Conservation (phyloP, 2,888 invertebrate genomes). For the Bellardia bayeri region DNA sequence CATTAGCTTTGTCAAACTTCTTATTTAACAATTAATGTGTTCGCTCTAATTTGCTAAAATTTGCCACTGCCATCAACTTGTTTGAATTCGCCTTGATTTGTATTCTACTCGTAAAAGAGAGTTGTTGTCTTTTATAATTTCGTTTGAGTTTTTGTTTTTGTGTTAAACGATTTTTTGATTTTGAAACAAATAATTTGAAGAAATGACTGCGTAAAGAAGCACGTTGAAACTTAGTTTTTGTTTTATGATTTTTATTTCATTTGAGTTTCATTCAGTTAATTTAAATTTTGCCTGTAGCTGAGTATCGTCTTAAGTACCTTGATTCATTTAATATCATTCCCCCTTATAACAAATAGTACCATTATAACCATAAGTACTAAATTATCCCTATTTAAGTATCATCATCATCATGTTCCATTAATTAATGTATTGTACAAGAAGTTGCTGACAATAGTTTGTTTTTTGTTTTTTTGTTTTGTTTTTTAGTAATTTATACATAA, state of each 20-base stretch:
- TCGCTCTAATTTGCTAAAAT: too few relatives aligned
- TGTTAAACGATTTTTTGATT: background rate
- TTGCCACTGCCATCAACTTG: too few relatives aligned
- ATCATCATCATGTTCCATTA: constrained; percentile 18
- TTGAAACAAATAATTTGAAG: background rate
- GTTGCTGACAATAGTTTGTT: constrained; percentile 18
- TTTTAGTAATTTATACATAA: constrained; percentile 48
- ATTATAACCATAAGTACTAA: background rate
- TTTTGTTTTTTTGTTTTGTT: constrained; percentile 33
- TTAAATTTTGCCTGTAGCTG: constrained; percentile 56
- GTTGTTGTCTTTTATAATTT: constrained; percentile 13
- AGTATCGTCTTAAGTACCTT: constrained; percentile 30
- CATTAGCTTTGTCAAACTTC: too few relatives aligned
- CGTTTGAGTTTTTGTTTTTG: constrained; percentile 8
- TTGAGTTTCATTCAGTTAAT: constrained; percentile 25
- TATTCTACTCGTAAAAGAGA: constrained; percentile 17
- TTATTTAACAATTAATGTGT: too few relatives aligned
- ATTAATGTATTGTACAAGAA: constrained; percentile 36
- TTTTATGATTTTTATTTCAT: constrained; percentile 28
- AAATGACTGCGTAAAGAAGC: constrained; percentile 53
- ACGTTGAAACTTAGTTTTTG: constrained; percentile 43
- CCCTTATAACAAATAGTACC: background rate
- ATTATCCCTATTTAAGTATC: background rate
- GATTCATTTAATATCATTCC: constrained; percentile 4
- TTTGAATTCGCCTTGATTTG: background rate